Conservation (phyloP, 1,140 invertebrate species). For the Aethina tumida region DNA sequence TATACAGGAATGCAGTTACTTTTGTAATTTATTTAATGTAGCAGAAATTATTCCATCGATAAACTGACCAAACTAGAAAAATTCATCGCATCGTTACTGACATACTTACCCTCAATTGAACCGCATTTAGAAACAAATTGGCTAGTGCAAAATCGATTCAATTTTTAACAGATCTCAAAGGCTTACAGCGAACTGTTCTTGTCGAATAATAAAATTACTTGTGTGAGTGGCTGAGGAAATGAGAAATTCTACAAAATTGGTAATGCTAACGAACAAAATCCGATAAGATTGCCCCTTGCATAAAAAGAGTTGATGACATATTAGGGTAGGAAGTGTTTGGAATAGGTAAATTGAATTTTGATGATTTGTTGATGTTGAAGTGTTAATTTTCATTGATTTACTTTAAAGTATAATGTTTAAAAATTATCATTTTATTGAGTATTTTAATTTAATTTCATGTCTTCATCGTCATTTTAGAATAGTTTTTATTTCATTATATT, state of each 20-base stretch:
- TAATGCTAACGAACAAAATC: conserved; percentile 15
- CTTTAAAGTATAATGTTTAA: neutral
- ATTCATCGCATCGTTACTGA: conserved; percentile 4
- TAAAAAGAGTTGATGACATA: conserved; percentile 9
- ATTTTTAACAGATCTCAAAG: conserved; percentile 5
- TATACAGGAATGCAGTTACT: too few relatives aligned
- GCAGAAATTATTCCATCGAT: too few relatives aligned
- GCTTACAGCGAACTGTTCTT: conserved; percentile 14
- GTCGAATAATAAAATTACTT: conserved; percentile 11
- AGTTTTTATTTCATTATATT: too few relatives aligned
- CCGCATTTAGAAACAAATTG: conserved; percentile 13
- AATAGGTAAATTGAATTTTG: neutral
- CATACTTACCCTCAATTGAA: conserved; percentile 4
- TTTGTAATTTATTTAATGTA: too few relatives aligned
- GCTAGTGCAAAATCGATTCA: neutral
- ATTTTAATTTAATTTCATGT: too few relatives aligned
- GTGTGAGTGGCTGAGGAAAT: conserved; percentile 12
- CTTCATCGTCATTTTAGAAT: too few relatives aligned
- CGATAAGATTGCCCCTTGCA: conserved; percentile 15
- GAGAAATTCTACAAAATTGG: conserved; percentile 3
- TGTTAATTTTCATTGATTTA: neutral
- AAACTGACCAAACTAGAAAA: conserved; percentile 6
- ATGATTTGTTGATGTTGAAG: conserved; percentile 2
- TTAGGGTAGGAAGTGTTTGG: conserved; percentile 2
- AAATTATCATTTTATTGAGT: too few relatives aligned